These are phyloP conservation scores for Coptotermes formosanus DNA, from an alignment of 1,140 invertebrate species.

Conservation along the genomic window DNA sequence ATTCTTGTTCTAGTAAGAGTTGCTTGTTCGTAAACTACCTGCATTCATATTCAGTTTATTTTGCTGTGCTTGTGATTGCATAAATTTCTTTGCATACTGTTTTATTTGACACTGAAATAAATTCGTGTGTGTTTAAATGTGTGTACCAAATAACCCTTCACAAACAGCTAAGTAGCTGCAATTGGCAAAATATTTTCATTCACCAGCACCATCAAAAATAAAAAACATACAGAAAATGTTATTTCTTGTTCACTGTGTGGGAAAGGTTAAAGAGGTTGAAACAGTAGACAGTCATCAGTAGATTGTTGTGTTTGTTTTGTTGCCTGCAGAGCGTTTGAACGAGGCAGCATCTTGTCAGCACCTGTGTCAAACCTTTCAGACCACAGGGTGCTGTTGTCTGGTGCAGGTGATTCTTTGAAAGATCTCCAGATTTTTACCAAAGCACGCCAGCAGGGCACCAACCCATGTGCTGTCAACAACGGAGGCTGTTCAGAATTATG, in stretches of 20 bases:
- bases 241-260: background rate
- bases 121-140: no score
- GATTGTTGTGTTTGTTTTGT: conserved; percentile 30
- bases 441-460: conserved; percentile 56
- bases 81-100: no score
- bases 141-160: no score
- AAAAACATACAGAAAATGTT: background rate
- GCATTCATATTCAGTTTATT: no score
- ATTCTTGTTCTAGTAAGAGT: no score
- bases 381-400: conserved; percentile 54
- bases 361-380: conserved; percentile 59
- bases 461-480: conserved; percentile 69
- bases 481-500: conserved; percentile 80
- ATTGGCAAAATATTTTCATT: no score
- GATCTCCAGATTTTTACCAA: conserved; percentile 66
- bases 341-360: conserved; percentile 65
- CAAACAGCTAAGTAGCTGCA: no score
- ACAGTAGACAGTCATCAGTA: background rate
- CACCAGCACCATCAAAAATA: background rate
- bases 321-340: conserved; percentile 55
- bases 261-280: background rate
- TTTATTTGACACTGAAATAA: no score
- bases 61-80: no score
- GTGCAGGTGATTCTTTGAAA: conserved; percentile 66
- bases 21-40: no score